Percentiles rank a stretch among this genome's conserved stretches.
Evolutionary conservation across 2,888 invertebrate species (phyloP).

Genomic region (Euspilapteryx auroguttella): DNA sequence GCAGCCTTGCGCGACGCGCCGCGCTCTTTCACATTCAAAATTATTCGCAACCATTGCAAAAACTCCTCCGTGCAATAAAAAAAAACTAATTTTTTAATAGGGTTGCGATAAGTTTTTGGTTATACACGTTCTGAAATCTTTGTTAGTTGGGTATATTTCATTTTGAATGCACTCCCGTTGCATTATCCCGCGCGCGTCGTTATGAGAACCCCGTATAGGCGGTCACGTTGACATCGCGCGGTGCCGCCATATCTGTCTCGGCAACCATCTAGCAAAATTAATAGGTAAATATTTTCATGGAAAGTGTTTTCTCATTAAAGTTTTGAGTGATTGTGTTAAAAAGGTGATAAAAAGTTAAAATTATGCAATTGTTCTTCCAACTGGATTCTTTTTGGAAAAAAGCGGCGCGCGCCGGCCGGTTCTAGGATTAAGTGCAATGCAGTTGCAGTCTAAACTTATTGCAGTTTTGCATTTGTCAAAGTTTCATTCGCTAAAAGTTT

Average conservation of each 20-base stretch:
- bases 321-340: constrained; percentile 35
- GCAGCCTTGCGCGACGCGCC: constrained; percentile 62
- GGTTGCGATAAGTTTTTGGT: constrained; percentile 21
- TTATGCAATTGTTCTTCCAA: constrained; percentile 31
- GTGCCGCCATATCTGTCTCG: constrained; percentile 71
- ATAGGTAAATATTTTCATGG: constrained; percentile 61
- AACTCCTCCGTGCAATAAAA: constrained; percentile 58
- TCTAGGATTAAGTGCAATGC: constrained; percentile 57
- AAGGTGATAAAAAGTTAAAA: too few species aligned
- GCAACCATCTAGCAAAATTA: constrained; percentile 63
- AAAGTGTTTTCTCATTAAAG: constrained; percentile 38
- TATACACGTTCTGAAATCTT: neutral
- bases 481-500: constrained; percentile 55
- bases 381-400: constrained; percentile 51
- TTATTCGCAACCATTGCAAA: constrained; percentile 60
- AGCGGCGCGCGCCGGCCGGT: constrained; percentile 57
- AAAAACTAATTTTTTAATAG: constrained; percentile 32
- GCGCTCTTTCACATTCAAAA: constrained; percentile 61
- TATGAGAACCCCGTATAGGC: constrained; percentile 75
- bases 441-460: constrained; percentile 62
- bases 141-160: constrained; percentile 39
- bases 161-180: constrained; percentile 65
- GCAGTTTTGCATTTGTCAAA: constrained; percentile 57
- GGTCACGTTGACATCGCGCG: constrained; percentile 70
- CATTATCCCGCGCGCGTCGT: constrained; percentile 76